phyloP scores from a whole-genome alignment of 1,140 invertebrate genomes.

The Radopholus similis region DNA sequence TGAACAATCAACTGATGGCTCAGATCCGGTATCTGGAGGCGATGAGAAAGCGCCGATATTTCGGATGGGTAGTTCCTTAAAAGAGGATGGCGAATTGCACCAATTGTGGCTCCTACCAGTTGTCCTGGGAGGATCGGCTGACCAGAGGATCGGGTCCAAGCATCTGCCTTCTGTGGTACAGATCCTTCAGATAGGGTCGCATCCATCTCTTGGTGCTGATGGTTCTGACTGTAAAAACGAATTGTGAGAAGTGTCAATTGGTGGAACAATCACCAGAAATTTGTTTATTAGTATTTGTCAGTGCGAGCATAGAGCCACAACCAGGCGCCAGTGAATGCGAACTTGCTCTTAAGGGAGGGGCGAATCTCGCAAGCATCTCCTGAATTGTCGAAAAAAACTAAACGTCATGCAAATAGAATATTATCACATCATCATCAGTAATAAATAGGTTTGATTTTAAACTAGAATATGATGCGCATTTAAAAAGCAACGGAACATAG shows the following conservation, averaged over 20 bases:
- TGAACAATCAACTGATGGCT: constrained; percentile 19
- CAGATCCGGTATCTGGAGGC: constrained; percentile 28
- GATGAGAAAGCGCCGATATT: constrained; percentile 35
- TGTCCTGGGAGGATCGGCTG: constrained; percentile 26
- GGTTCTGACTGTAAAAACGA: neutral
- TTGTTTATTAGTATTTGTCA: too few relatives aligned
- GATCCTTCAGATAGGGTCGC: constrained; percentile 24
- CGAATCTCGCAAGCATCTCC: too few relatives aligned
- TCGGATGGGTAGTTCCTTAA: constrained; percentile 41
- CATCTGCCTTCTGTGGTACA: constrained; percentile 32
- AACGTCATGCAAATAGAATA: neutral
- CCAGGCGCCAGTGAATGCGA: neutral
- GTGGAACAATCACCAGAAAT: too few relatives aligned
- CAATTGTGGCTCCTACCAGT: constrained; percentile 27
- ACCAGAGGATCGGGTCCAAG: constrained; percentile 31
- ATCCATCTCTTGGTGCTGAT: neutral
- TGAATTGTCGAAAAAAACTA: neutral
- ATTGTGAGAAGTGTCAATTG: neutral
- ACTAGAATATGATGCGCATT: neutral
- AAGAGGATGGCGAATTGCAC: neutral
- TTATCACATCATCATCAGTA: neutral
- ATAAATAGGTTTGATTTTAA: neutral
- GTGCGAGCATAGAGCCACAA: neutral
- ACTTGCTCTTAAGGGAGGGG: too few relatives aligned
- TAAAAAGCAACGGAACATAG: neutral